Evolutionary conservation across 2,888 invertebrate species (phyloP).

Genomic region (Epistrophe eligans): DNA sequence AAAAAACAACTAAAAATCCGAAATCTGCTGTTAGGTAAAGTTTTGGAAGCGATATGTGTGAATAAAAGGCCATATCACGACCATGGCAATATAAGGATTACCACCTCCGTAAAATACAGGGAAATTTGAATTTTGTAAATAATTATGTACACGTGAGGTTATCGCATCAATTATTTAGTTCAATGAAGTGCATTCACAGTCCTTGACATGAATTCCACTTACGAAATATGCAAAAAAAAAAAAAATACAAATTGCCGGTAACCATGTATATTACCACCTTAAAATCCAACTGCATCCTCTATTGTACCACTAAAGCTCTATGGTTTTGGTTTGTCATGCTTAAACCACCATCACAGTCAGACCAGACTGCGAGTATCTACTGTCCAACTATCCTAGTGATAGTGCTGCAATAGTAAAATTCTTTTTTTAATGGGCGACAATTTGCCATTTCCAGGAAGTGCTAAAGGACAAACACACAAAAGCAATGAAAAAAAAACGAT

Average conservation of each 20-base stretch:
- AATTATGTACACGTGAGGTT: background rate
- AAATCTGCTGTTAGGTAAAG: no score
- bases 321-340: background rate
- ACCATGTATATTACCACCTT: slow-evolving; percentile 12
- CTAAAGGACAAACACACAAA: slow-evolving; percentile 18
- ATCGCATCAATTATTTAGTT: slow-evolving; percentile 8
- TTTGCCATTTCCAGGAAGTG: slow-evolving; percentile 51
- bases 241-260: slow-evolving; percentile 6
- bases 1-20: no score
- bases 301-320: background rate
- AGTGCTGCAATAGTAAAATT: slow-evolving; percentile 25
- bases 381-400: background rate
- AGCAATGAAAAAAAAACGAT: background rate
- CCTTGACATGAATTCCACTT: slow-evolving; percentile 56
- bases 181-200: slow-evolving; percentile 6
- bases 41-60: no score
- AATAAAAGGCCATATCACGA: no score
- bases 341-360: background rate
- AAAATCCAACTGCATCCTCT: slow-evolving; percentile 5
- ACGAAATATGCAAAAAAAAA: slow-evolving; percentile 23
- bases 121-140: background rate
- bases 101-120: background rate
- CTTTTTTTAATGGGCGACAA: slow-evolving; percentile 51
- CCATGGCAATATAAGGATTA: background rate
- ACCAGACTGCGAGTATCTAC: background rate